Evolutionary conservation across 2,797 vertebrate species (phyloP), one percentile per base, ranked within the genome.

Genomic region (Sebastiscus albofasciatus): DNA sequence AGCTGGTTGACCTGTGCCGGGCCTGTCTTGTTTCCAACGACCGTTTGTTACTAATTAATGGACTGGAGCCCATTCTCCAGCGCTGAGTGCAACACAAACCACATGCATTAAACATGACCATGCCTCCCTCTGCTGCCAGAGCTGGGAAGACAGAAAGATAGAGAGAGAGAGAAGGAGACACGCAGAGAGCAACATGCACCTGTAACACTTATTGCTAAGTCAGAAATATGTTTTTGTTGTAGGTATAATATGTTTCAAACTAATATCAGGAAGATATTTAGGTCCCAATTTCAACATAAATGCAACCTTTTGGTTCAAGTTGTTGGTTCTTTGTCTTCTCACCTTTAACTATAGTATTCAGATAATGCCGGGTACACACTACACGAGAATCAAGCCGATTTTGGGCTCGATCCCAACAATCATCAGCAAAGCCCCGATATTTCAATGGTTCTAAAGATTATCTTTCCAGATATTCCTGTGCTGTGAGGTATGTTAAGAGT

Each of bases 21-120:
- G 94, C 91, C 85, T 87, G 91, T 94, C 94, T 94, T 93, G 93
- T 95, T 96, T 93, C 94, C 91, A 95, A 93, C 68, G 89, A 91
- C 90, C 92, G 56, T 95, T 94, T 94, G 90, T 92, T 93, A 90
- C 95, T 95, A 95, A 96, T 96, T 96, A 96, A 96, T 94, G 93
- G 94, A 96, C 94, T 95, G 76, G 80, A 92, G 93, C 93, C 94
- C 91, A 89, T 93, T 94, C 90, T 93, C 88, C 82, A 73, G 91
- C 76, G 61, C 87, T 87, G 89, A 94, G 92, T 93, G 93, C 93
- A 94, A 96, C 92, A 95, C 93, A 93, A 93, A 94, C 86, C 84
- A 67, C 92, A 94, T 95, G 94, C 95, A 96, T 96, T 96, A 96
- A 95, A 95, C 95, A 96, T 95, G 90, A 90, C 85, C 90, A 79